These are phyloP conservation scores for Gallinago nigripennis DNA, from an alignment of 2,797 vertebrate genomes.

Conservation along the genomic window DNA sequence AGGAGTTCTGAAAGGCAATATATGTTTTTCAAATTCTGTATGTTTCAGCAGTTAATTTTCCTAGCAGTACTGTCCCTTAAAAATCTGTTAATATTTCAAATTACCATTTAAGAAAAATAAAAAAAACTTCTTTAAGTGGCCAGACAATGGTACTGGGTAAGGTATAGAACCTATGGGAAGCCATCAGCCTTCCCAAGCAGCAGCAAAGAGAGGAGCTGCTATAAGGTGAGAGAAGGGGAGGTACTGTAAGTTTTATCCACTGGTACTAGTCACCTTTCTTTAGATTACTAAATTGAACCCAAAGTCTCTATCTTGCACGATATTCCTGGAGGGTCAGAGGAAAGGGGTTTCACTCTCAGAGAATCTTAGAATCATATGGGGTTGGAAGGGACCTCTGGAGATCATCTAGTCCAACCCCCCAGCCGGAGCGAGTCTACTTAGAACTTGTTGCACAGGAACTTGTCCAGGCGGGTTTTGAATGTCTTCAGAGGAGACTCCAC, in stretches of 20 bases:
- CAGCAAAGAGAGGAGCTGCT: background rate
- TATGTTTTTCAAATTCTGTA: background rate
- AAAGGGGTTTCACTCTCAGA: background rate
- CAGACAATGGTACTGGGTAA: no score
- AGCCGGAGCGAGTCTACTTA: no score
- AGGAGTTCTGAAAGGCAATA: background rate
- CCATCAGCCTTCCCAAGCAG: background rate
- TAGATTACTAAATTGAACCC: background rate
- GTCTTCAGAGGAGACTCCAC: no score
- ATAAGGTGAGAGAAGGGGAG: background rate
- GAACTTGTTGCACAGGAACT: no score
- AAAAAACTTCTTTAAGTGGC: background rate
- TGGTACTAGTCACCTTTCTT: background rate
- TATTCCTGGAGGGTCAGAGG: background rate
- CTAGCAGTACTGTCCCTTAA: background rate
- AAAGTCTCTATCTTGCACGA: background rate
- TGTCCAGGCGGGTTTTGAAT: no score
- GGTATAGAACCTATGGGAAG: background rate
- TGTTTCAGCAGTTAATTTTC: background rate
- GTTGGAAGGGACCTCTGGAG: no score
- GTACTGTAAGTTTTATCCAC: background rate
- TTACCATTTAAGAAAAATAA: background rate
- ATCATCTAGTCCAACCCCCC: no score
- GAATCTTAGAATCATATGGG: no score
- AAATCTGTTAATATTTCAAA: background rate